Percentiles rank a stretch among this genome's conserved stretches.
These are phyloP conservation scores for Alauda arvensis DNA, from an alignment of 2,797 vertebrate species.

Conservation along the genomic window DNA sequence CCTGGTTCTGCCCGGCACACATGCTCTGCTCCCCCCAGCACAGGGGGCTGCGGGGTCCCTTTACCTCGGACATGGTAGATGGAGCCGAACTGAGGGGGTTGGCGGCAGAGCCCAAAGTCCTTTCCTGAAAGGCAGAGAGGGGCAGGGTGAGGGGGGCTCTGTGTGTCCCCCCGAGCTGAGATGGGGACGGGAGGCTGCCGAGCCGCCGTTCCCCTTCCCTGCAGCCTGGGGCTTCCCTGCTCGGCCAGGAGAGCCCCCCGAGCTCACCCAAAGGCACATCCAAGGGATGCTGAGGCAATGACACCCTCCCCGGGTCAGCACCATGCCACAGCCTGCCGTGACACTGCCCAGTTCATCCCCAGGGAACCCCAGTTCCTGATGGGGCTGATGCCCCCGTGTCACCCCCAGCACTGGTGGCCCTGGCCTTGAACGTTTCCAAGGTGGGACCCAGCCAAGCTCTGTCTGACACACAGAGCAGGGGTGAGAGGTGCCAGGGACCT, in stretches of 20 bases:
- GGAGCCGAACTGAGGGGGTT: conserved; percentile 37
- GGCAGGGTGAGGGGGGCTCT: not conserved
- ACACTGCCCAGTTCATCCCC: not conserved
- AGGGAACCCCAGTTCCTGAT: not conserved
- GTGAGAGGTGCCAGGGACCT: not conserved
- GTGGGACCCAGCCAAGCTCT: not conserved
- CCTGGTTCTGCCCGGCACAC: not conserved
- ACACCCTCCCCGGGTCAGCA: not conserved
- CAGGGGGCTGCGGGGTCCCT: accelerated
- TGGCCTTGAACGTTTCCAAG: not conserved
- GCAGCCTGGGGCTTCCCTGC: not conserved
- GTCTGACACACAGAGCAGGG: not conserved
- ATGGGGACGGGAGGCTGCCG: not conserved
- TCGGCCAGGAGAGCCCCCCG: not conserved
- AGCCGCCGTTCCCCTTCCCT: not conserved
- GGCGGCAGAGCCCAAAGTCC: not conserved
- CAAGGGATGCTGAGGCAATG: accelerated
- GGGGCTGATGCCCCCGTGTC: not conserved
- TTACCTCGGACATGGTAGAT: conserved; percentile 66
- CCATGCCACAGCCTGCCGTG: accelerated
- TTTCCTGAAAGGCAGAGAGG: conserved; percentile 32
- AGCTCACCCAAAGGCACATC: not conserved
- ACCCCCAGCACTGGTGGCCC: not conserved
- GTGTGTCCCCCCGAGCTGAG: not conserved
- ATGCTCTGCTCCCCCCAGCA: not conserved